Conservation (phyloP, 2,797 vertebrate genomes). For the Buceros bicornis region DNA sequence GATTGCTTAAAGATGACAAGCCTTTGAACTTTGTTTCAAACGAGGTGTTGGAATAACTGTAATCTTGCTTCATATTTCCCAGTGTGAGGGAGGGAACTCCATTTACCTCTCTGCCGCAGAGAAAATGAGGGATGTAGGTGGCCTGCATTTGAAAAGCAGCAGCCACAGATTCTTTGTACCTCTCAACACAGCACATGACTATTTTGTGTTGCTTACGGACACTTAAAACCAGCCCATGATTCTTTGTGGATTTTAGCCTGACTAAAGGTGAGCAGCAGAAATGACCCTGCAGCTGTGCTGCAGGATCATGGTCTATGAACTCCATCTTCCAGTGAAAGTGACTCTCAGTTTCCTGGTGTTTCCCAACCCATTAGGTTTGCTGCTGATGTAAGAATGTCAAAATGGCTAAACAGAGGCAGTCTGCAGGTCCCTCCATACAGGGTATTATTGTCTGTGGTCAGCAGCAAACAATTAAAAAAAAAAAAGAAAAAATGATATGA, state of each 20-base stretch:
- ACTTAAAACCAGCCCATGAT: neutral
- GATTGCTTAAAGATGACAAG: constrained; percentile 73
- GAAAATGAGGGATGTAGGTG: neutral
- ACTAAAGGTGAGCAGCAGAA: neutral
- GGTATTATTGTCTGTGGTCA: neutral
- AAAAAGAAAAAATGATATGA: neutral
- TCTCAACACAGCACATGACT: neutral
- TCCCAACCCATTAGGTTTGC: neutral
- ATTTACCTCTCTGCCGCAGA: constrained; percentile 10
- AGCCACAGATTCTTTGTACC: neutral
- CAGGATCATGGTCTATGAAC: neutral
- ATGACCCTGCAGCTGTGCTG: neutral
- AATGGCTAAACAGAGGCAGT: neutral
- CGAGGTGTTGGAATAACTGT: constrained; percentile 67
- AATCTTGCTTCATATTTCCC: constrained; percentile 44
- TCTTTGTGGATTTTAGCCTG: neutral
- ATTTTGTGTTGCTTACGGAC: neutral
- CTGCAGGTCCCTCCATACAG: neutral
- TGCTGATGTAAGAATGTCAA: neutral
- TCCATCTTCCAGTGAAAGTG: neutral
- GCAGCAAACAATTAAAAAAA: neutral
- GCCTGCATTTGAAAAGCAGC: neutral
- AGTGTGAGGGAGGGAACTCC: neutral
- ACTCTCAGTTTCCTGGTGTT: neutral
- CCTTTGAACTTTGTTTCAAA: constrained; percentile 74